Percentiles rank a stretch among this genome's conserved stretches.
These are phyloP conservation scores for Nebria brevicollis DNA, from an alignment of 2,888 invertebrate species.

Conservation along the genomic window DNA sequence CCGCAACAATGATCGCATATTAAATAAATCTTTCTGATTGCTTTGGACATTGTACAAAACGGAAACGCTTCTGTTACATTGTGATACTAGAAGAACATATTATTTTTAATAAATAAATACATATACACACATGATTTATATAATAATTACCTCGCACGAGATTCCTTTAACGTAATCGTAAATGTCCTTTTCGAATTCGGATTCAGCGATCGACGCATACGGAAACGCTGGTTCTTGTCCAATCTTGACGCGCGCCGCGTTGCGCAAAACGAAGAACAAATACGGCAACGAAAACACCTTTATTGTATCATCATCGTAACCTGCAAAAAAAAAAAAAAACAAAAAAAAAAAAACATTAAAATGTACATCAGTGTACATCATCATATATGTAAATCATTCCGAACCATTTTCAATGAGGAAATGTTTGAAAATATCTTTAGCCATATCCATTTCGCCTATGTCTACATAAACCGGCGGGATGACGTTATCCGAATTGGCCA, in stretches of 20 bases:
- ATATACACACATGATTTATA: not conserved
- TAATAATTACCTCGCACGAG: slow-evolving; percentile 56
- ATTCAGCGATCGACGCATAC: slow-evolving; percentile 52
- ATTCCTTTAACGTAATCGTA: slow-evolving; percentile 57
- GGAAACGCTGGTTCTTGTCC: slow-evolving; percentile 49
- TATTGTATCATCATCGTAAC: slow-evolving; percentile 53
- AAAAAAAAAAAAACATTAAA: no score
- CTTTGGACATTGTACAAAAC: slow-evolving; percentile 62
- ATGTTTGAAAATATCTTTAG: slow-evolving; percentile 56
- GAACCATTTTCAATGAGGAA: slow-evolving; percentile 51
- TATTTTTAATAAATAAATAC: no score
- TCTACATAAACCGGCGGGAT: slow-evolving; percentile 63
- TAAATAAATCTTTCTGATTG: slow-evolving; percentile 61
- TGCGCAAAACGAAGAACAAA: slow-evolving; percentile 56
- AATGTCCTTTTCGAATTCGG: slow-evolving; percentile 57
- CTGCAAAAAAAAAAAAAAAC: slow-evolving; percentile 48
- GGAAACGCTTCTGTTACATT: slow-evolving; percentile 56
- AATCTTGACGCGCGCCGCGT: slow-evolving; percentile 45
- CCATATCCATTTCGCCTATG: slow-evolving; percentile 55
- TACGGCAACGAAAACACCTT: slow-evolving; percentile 57
- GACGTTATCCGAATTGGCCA: slow-evolving; percentile 34
- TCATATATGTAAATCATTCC: not conserved
- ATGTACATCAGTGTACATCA: no score
- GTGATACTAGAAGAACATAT: slow-evolving; percentile 58
- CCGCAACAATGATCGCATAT: slow-evolving; percentile 63